Conservation (phyloP, 1,140 invertebrate genomes). For the Drosophila sulfurigaster region DNA sequence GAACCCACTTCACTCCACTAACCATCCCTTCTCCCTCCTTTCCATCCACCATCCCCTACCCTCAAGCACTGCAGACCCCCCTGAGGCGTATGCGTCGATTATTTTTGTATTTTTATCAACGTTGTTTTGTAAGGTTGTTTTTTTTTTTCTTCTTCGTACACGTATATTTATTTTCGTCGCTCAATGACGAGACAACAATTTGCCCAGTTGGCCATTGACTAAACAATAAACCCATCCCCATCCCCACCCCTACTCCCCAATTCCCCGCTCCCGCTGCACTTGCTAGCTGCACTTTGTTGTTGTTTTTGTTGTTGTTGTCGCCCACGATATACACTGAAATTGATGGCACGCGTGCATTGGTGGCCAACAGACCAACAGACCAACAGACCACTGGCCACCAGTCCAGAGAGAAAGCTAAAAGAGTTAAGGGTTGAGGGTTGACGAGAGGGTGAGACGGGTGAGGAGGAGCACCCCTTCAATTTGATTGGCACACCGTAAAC, state of each 20-base stretch:
- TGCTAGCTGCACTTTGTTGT: slow-evolving; percentile 28
- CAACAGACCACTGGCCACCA: slow-evolving; percentile 5
- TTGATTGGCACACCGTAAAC: slow-evolving; percentile 46
- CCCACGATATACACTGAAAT: slow-evolving; percentile 26
- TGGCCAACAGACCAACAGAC: slow-evolving; percentile 12
- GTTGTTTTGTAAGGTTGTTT: slow-evolving; percentile 32
- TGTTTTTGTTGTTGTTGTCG: slow-evolving; percentile 40
- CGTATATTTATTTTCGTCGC: slow-evolving; percentile 46
- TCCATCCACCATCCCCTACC: not conserved
- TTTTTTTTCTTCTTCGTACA: no score
- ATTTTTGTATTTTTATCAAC: slow-evolving; percentile 53
- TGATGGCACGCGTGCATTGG: slow-evolving; percentile 51
- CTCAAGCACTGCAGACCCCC: not conserved
- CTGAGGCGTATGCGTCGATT: slow-evolving; percentile 29
- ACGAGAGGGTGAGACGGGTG: not conserved
- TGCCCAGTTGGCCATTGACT: slow-evolving; percentile 46
- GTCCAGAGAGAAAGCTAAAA: no score
- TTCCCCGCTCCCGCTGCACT: slow-evolving; percentile 21
- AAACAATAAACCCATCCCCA: slow-evolving; percentile 19
- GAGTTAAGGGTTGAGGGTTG: no score
- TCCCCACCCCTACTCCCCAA: no score
- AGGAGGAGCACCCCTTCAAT: slow-evolving; percentile 12
- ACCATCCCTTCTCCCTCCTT: no score
- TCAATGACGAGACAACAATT: slow-evolving; percentile 32
- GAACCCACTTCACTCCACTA: not conserved